Evolutionary conservation across 2,113 vertebrate genomes (phyloP), one percentile per base, ranked within the genome.

Genomic region (Ammodytes marinus): DNA sequence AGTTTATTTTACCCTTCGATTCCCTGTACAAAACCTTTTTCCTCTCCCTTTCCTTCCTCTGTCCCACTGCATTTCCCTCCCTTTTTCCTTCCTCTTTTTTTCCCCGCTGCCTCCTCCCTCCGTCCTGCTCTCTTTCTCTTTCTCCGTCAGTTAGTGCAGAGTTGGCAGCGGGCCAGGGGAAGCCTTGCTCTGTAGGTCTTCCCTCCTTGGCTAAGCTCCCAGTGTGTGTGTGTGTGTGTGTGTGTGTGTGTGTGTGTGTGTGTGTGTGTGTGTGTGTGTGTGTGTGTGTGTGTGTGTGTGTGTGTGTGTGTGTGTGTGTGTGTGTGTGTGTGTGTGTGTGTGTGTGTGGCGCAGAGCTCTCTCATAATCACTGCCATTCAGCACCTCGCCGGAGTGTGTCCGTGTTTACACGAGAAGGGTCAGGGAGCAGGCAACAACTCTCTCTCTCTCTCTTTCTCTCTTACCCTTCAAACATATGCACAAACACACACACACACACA

Each of bases 351-450:
- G 85, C 79, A 86, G 80, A 67, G 43, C 71, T 89, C 74, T 79
- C 83, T 89, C 92, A 94, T 95, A 94, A 94, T 94, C 91, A 89
- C 80, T 85, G 91, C 93, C 93, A 93, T 95, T 95, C 94, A 95
- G 93, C 90, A 88, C 91, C 91, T 93, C 79, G 71, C 83, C 85
- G 84, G 91, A 93, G 94, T 93, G 94, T 92, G 93, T 94, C 92
- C 84, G 68, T 95, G 94, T 95, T 94, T 95, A 95, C 90, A 90
- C 15, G 93, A 91, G 83, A 91, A 86, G 86, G 82, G 86, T 93
- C 91, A 95, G 86, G 91, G 94, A 95, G 93, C 94, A 95, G 94
- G 89, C 91, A 94, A 86, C 84, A 74, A 88, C 91, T 87, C 88
- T 80, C 79, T 80, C 83, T 86, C 64, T 72, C 61, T 74, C 37